Conservation (phyloP, 2,888 invertebrate genomes). For the Athalia cordata region DNA sequence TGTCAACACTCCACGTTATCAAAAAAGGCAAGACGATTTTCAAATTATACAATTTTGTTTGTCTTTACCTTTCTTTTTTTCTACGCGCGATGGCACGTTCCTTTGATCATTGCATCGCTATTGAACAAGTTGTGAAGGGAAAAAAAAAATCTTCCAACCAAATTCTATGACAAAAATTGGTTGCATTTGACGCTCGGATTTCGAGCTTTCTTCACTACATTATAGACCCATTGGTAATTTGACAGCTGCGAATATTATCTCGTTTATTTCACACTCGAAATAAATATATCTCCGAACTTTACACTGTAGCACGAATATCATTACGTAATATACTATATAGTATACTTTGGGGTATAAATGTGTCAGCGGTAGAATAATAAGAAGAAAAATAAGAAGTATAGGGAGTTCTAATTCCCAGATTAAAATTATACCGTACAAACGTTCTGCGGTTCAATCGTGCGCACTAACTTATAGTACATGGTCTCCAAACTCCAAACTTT, state of each 20-base stretch:
- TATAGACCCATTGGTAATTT: neutral
- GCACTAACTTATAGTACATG: too few relatives aligned
- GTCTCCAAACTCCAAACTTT: too few relatives aligned
- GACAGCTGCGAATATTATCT: conserved; percentile 22
- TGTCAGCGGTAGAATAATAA: neutral
- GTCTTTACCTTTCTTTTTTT: neutral
- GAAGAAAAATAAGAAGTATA: too few relatives aligned
- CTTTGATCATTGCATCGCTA: too few relatives aligned
- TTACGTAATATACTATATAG: neutral
- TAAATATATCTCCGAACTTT: conserved; percentile 13
- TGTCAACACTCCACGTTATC: conserved; percentile 24
- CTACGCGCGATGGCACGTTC: neutral
- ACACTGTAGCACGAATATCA: conserved; percentile 15
- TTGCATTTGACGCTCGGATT: neutral
- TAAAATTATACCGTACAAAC: too few relatives aligned
- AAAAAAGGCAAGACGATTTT: conserved; percentile 33
- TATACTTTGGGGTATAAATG: neutral
- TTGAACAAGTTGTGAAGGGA: too few relatives aligned
- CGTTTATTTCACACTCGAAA: conserved; percentile 1
- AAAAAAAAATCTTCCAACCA: too few relatives aligned
- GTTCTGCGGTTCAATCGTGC: too few relatives aligned
- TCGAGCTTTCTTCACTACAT: neutral
- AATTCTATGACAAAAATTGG: neutral
- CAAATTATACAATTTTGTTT: neutral
- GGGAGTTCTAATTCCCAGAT: too few relatives aligned